phyloP scores from a whole-genome alignment of 2,797 vertebrate genomes.

The Alosa sapidissima region DNA sequence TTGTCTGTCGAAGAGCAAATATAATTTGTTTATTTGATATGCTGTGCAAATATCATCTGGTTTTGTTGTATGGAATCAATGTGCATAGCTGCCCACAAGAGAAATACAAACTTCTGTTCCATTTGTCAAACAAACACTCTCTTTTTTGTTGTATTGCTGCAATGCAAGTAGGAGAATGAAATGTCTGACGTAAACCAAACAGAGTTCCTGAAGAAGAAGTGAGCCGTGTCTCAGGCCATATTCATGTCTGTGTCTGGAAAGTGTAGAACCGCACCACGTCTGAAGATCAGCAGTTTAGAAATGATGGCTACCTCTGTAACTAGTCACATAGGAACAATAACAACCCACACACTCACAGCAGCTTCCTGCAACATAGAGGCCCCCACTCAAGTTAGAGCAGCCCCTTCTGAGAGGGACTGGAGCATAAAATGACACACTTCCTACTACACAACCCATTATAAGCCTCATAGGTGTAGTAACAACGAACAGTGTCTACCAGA shows the following conservation, averaged over 20 bases:
- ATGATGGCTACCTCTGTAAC: background rate
- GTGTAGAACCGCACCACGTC: background rate
- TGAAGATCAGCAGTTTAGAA: background rate
- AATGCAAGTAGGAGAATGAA: background rate
- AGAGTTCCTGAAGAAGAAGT: background rate
- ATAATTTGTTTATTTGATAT: background rate
- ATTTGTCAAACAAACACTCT: background rate
- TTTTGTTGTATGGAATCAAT: background rate
- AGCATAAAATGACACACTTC: background rate
- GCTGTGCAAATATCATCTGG: constrained; percentile 14
- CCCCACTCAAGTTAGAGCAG: background rate
- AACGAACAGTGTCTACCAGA: background rate
- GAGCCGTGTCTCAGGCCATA: background rate
- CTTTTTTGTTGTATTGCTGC: background rate
- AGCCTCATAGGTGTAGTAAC: constrained; percentile 4
- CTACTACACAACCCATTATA: background rate
- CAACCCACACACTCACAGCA: background rate
- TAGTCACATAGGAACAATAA: constrained; percentile 6
- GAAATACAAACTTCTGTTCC: background rate
- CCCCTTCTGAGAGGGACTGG: background rate
- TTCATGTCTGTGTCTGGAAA: background rate
- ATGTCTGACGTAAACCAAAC: background rate
- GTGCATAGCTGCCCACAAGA: background rate
- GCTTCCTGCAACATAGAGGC: background rate
- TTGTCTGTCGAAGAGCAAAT: background rate